Evolutionary conservation across 2,113 vertebrate genomes (phyloP), one percentile per base, ranked within the genome.

Genomic region (Rutilus rutilus): DNA sequence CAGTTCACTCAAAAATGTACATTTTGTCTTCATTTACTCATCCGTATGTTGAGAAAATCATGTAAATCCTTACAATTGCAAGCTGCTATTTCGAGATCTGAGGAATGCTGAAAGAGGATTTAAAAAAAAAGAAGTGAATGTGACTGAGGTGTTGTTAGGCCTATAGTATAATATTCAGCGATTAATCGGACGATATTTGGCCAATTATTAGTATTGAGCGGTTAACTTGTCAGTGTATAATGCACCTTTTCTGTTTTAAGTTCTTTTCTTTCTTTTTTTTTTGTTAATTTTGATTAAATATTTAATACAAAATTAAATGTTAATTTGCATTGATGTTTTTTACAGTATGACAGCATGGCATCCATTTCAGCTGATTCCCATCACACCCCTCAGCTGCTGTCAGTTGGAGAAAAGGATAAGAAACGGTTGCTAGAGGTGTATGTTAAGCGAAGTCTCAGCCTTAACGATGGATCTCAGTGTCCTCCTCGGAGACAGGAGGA

Each of bases 351-450:
- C 62, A 27, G 8, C 12, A 82, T 64, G 36, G 67, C 47, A 36
- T 54, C 42, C 8, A 82, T 92, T 47, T 78, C 76, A 0, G 17
- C 69, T 25, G 87, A 90, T 19, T 75, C 64, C 81, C 30, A 71
- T 1, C 62, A 10, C 1, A 71, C 80, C 0, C 86, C 92, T 67
- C 93, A 92, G 86, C 15, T 95, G 82, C 93, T 95, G n/a, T 91
- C 2, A 0, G 91, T 96, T 9, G 91, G 92, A 65, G 93, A 89
- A 76, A 92, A 92, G 64, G 94, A 96, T 21, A 93, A 92, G 0
- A 81, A 89, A 76, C 96, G 94, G 2, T 92, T 96, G 78, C 90
- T 97, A 45, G 97, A 97, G 91, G 93, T 94, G 0, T 93, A 95
- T 0, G 92, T 96, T 42, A 94, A 92, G 71, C 92, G 94, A 85